Percentiles rank a stretch among this genome's conserved stretches.
These are phyloP conservation scores for Guaruba guarouba DNA, from an alignment of 2,113 vertebrate genomes.

Conservation along the genomic window DNA sequence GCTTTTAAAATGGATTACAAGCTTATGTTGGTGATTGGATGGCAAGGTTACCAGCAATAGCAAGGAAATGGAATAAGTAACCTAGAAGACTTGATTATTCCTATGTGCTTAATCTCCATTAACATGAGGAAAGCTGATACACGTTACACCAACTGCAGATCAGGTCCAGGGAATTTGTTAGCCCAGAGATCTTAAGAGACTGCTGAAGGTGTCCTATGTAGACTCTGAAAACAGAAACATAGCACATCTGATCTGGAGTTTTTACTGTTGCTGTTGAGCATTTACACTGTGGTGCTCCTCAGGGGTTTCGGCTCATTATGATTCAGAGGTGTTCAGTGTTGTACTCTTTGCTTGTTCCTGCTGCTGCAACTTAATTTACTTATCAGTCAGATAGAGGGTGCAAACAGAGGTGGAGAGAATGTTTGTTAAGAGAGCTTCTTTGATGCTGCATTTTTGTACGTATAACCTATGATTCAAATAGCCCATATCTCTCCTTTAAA, in stretches of 20 bases:
- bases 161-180: background rate
- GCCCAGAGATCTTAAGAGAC: background rate
- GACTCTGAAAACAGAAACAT: background rate
- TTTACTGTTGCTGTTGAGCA: background rate
- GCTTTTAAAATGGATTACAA: background rate
- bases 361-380: conserved; percentile 1
- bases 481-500: conserved; percentile 10
- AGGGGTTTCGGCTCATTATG: background rate
- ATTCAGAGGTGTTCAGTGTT: background rate
- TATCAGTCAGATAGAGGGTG: conserved; percentile 14
- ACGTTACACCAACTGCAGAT: background rate
- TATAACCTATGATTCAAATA: conserved; percentile 16
- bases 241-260: background rate
- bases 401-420: conserved; percentile 19
- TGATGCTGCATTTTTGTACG: conserved; percentile 39
- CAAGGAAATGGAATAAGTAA: background rate
- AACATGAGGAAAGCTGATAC: background rate
- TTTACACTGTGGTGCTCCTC: background rate
- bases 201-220: background rate
- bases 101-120: background rate
- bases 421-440: conserved; percentile 32
- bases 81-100: background rate
- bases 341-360: background rate
- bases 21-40: background rate
- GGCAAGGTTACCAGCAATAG: background rate